Conservation (phyloP, 2,797 vertebrate genomes). For the Spea hammondii region DNA sequence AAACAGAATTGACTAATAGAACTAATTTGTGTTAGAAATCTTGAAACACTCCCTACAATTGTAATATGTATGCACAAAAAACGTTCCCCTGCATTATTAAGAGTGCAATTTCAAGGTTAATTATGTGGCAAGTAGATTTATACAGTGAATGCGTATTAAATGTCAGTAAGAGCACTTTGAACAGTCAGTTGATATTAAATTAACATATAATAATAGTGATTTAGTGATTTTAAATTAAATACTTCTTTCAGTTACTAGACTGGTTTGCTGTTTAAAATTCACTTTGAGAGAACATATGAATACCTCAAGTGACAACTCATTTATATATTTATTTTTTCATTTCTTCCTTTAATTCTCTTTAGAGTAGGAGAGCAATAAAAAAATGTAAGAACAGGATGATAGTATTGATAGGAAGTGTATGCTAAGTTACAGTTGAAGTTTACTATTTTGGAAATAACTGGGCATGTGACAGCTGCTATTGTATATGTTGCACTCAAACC, state of each 20-base stretch:
- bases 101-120: conserved; percentile 47
- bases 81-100: conserved; percentile 38
- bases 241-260: conserved; percentile 24
- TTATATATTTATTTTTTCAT: neutral
- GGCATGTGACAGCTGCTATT: neutral
- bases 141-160: conserved; percentile 40
- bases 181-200: conserved; percentile 36
- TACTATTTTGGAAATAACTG: neutral
- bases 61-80: conserved; percentile 32
- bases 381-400: neutral
- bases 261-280: conserved; percentile 30
- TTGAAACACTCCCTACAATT: conserved; percentile 21
- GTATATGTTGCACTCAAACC: neutral
- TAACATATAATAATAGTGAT: conserved; percentile 43
- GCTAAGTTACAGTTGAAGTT: neutral
- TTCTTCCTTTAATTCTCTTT: neutral
- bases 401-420: neutral
- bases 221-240: conserved; percentile 43
- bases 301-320: conserved; percentile 31
- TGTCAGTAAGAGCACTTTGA: conserved; percentile 37
- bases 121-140: conserved; percentile 46
- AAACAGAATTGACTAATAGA: conserved; percentile 1
- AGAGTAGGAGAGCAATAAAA: neutral
- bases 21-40: conserved; percentile 26
- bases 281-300: conserved; percentile 23